Evolutionary conservation across 2,113 vertebrate species (phyloP).

Genomic region (Polypterus bichir): DNA sequence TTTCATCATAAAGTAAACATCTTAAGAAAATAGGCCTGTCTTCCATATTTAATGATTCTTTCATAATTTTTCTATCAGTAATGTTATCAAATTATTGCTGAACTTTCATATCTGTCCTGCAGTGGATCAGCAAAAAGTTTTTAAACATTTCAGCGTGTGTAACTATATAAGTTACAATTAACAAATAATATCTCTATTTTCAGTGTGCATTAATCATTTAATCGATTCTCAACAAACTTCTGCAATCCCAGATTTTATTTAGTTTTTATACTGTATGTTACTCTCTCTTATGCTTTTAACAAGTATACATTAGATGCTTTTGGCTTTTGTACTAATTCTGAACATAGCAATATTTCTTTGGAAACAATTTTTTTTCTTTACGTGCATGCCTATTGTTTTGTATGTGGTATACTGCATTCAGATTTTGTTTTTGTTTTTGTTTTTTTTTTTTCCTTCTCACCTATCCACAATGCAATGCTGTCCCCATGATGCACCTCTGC

Average conservation of each 20-base stretch:
- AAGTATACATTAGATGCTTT: slow-evolving; percentile 78
- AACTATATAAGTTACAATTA: no score
- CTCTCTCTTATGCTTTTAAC: slow-evolving; percentile 79
- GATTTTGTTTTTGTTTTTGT: slow-evolving; percentile 73
- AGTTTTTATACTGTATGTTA: slow-evolving; percentile 51
- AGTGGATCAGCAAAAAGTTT: no score
- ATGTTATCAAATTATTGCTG: no score
- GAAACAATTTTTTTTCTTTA: slow-evolving; percentile 92
- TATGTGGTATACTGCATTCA: slow-evolving; percentile 99
- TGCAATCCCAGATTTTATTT: neutral
- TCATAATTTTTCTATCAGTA: no score
- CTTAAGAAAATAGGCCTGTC: no score
- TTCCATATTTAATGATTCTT: no score
- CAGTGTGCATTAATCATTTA: no score
- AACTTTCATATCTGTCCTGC: no score
- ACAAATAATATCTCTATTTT: no score
- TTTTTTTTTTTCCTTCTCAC: slow-evolving; percentile 98
- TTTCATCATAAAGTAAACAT: no score
- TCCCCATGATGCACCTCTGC: slow-evolving; percentile 99
- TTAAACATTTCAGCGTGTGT: no score
- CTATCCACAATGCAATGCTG: slow-evolving; percentile 99
- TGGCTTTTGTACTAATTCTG: slow-evolving; percentile 89
- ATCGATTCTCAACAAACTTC: neutral
- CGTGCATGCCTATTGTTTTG: slow-evolving; percentile 98
- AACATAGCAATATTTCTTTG: slow-evolving; percentile 78